Percentiles rank a stretch among this genome's conserved stretches.
These are phyloP conservation scores for Ecdyonurus torrentis DNA, from an alignment of 2,888 invertebrate species.

Conservation along the genomic window DNA sequence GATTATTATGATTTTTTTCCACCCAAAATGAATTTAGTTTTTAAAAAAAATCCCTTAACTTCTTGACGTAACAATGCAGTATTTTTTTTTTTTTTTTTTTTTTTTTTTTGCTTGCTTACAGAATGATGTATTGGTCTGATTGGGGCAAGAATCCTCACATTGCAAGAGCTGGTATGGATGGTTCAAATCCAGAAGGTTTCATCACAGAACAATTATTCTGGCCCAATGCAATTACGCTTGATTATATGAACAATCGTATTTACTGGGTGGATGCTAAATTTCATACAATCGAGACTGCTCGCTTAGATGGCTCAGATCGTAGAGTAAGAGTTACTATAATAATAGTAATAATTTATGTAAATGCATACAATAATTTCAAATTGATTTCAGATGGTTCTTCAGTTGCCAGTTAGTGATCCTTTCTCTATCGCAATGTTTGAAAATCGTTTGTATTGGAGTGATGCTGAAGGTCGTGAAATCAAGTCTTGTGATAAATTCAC, in stretches of 20 bases:
- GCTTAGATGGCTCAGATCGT: slow-evolving; percentile 45
- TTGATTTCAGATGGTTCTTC: slow-evolving; percentile 23
- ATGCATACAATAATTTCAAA: background rate
- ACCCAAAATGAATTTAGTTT: too few species aligned
- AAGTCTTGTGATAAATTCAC: slow-evolving; percentile 62
- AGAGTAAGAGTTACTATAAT: slow-evolving; percentile 28
- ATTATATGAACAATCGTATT: slow-evolving; percentile 55
- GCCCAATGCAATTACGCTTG: slow-evolving; percentile 77
- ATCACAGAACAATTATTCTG: slow-evolving; percentile 46
- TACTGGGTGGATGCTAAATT: slow-evolving; percentile 79
- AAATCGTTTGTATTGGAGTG: slow-evolving; percentile 77
- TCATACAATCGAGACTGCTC: slow-evolving; percentile 43
- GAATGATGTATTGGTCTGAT: slow-evolving; percentile 83
- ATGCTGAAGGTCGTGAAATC: slow-evolving; percentile 61
- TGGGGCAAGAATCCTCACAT: slow-evolving; percentile 62
- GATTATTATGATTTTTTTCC: too few species aligned
- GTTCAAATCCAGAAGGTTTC: slow-evolving; percentile 39
- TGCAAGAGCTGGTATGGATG: slow-evolving; percentile 73
- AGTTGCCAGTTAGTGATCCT: slow-evolving; percentile 56
- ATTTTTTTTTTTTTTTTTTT: slow-evolving; percentile 7
- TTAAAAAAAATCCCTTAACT: background rate
- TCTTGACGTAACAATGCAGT: too few species aligned
- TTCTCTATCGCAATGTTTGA: slow-evolving; percentile 76
- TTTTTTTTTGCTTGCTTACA: slow-evolving; percentile 22
- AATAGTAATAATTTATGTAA: background rate